Evolutionary conservation across 1,140 invertebrate species (phyloP), one percentile per base, ranked within the genome.

Genomic region (Bombus confusus): DNA sequence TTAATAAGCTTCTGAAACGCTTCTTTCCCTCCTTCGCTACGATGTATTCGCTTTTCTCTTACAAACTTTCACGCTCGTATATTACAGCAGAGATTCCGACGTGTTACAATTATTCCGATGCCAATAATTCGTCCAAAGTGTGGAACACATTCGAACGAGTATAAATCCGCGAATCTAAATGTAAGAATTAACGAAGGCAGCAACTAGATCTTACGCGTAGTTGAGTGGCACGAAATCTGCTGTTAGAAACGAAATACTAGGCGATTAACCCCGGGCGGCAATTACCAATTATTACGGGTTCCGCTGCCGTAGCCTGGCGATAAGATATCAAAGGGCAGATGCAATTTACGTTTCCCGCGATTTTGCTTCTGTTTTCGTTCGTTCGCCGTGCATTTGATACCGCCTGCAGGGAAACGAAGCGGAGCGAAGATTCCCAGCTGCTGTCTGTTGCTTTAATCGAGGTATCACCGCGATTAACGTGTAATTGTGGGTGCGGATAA

Each of bases 261-360:
- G 18, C 10, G 28, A 41, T n/a, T 39, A 81, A 34, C 10, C 52
- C 10, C 39, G 18, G 1, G 28, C 25, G 39, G 37, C n/a, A 41
- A 71, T 18, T 59, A 12, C 39, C 43, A 81, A 81, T 81, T 73
- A 81, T 69, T 15, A 52, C 47, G 47, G 47, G 18, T 52, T 52
- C 47, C 6, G 18, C 18, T 22, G 6, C 34, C 28, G 4, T 25
- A 15, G 25, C 15, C 25, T 47, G 2, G 28, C 34, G 80, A 81
- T 73, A 72, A 73, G 37, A 73, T 81, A 81, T 73, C 80, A 81
- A 81, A 73, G 22, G 25, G 5, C 28, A 41, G 69, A 81, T 73
- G 80, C 52, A 81, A 81, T 81, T 81, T 81, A 52, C 68, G 69
- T 73, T 73, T 78, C 79, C 47, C 3, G n/a, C 15, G 79, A 57